Evolutionary conservation across 2,797 vertebrate species (phyloP), one percentile per base, ranked within the genome.

Genomic region (Amblyopsis hoosieri): DNA sequence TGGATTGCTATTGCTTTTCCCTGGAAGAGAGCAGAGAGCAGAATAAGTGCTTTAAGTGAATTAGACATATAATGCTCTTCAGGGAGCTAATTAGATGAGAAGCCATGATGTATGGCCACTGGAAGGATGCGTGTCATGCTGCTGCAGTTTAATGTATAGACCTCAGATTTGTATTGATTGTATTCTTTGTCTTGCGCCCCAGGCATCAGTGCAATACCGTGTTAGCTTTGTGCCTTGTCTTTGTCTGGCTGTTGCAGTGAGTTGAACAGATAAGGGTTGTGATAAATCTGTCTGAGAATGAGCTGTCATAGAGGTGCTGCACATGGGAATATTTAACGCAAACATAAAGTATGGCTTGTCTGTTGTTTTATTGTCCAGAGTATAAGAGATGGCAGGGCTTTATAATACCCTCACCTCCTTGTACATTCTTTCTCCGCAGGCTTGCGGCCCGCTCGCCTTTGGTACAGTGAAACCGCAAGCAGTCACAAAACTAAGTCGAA

Each of bases 311-410:
- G 80, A 83, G 83, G 82, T 83, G 84, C 80, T 45, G 70, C 86
- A 77, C 88, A 73, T 72, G 88, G 89, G 91, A 90, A 92, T 92
- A 91, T 93, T 93, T 91, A 91, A 91, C 78, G 60, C 80, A 87
- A 89, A 90, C 89, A 89, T 90, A 90, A 92, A 92, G 88, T 87
- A 91, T 85, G 78, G 75, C 77, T 73, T 84, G 85, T 88, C 85
- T 84, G 78, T 90, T 89, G 86, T 89, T 91, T 91, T 90, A 90
- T 87, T 45, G 80, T 87, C 81, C 33, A 79, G 83, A 82, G 81
- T 75, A 80, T 84, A 89, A 71, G 80, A 80, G 82, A 91, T 82
- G 75, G 76, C 83, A 80, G 58, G 74, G 75, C 74, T 90, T 89
- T 88, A 86, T 90, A 90, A 85, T 82, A 76, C 78, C 76, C 73